Percentiles rank a stretch among this genome's conserved stretches.
These are phyloP conservation scores for Mirounga angustirostris DNA, from an alignment of 2,113 vertebrate genomes.

Conservation along the genomic window DNA sequence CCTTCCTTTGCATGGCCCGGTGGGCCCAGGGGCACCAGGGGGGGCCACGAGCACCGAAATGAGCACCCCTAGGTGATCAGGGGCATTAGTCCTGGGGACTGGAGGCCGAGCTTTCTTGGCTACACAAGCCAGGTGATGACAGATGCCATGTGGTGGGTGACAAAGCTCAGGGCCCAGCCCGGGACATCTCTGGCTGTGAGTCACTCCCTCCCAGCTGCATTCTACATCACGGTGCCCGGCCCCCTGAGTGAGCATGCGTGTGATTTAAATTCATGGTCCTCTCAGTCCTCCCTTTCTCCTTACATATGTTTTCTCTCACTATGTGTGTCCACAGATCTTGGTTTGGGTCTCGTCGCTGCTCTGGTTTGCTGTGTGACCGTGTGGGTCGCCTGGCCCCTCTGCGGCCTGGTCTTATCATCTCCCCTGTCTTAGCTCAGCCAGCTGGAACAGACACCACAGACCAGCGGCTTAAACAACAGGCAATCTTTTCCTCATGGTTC, in stretches of 20 bases:
- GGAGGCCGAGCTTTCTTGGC: not conserved
- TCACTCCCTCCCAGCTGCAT: not conserved
- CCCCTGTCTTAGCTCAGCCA: too few relatives aligned
- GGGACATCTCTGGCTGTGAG: not conserved
- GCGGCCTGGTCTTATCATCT: not conserved
- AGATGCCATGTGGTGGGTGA: not conserved
- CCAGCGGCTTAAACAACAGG: not conserved
- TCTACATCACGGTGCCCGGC: not conserved
- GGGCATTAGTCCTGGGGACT: fast-evolving
- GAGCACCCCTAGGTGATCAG: too few relatives aligned
- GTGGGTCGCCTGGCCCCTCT: not conserved
- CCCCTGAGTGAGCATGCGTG: not conserved
- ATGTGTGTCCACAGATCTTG: not conserved
- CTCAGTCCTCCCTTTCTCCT: not conserved
- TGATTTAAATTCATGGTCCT: not conserved
- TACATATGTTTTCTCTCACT: not conserved
- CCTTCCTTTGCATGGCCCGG: fast-evolving
- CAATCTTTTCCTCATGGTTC: not conserved
- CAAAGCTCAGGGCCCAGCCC: not conserved
- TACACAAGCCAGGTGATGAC: not conserved
- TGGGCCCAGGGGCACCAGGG: not conserved
- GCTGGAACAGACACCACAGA: too few relatives aligned
- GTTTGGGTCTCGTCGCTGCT: not conserved
- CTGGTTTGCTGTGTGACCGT: constrained; percentile 1
- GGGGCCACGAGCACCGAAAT: too few relatives aligned